These are phyloP conservation scores for Phorcus lineatus DNA, from an alignment of 2,888 invertebrate species.

Conservation along the genomic window DNA sequence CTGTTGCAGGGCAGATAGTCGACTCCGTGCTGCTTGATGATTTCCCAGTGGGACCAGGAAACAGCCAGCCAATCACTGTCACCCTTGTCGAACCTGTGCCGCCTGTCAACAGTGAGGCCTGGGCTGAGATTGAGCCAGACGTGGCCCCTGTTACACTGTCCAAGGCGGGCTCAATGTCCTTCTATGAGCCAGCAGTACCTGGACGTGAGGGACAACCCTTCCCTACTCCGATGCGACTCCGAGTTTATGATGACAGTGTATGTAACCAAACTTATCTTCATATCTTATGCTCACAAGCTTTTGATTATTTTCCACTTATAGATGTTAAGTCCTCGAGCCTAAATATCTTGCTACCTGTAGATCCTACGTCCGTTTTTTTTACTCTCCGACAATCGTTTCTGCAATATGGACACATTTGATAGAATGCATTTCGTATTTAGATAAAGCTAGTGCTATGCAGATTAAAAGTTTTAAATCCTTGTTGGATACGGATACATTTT, in stretches of 20 bases:
- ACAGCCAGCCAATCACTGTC: neutral
- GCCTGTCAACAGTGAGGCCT: conserved; percentile 28
- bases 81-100: conserved; percentile 45
- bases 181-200: conserved; percentile 12
- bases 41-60: neutral
- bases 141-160: conserved; percentile 4
- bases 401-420: too few relatives aligned
- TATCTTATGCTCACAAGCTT: too few relatives aligned
- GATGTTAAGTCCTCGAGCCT: too few relatives aligned
- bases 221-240: conserved; percentile 27
- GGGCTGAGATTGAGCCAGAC: conserved; percentile 24
- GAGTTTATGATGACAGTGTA: conserved; percentile 35
- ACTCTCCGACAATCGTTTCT: too few relatives aligned
- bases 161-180: conserved; percentile 25
- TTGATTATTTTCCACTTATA: too few relatives aligned
- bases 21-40: neutral
- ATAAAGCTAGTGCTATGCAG: too few relatives aligned
- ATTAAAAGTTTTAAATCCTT: too few relatives aligned
- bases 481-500: too few relatives aligned
- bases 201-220: conserved; percentile 33
- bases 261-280: conserved; percentile 5
- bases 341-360: too few relatives aligned
- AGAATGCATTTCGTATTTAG: too few relatives aligned
- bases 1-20: neutral
- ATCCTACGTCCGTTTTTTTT: too few relatives aligned